Base-by-base conservation (phyloP, 2,113 vertebrate genomes). In the Xenopus laevis region DNA sequence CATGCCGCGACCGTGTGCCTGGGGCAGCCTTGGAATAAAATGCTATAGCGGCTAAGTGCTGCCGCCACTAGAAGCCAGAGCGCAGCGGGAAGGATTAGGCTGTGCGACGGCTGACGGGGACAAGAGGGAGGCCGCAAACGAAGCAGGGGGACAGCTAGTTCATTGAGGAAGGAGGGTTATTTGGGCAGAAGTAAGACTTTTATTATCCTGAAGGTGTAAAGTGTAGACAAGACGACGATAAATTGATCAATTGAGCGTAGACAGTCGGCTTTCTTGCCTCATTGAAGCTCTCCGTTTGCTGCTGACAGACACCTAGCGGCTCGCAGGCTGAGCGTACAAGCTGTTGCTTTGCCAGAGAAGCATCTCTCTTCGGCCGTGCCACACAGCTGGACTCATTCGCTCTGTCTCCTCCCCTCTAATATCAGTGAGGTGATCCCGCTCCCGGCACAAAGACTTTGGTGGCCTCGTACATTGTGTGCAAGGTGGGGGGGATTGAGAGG, bases 1-100 rank as follows among this genome's bases (percentile, higher is more conserved):
- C 93, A 94, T 93, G 91, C 92, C 83, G 91, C 86, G 87, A 87
- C 87, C 83, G 89, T 85, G 84, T 86, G 85, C 88, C 88, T 88
- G 91, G 86, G 91, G 91, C 88, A 89, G 90, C 86, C 84, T 87
- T 71, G 84, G 85, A 78, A 89, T 92, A 95, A 95, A 77, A 91
- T 83, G 90, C 84, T 90, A 87, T 88, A 72, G 60, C 57, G 53
- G 67, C 69, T 58, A 52, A 11, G 47, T 53, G n/a, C 15, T 13
- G 1, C 61, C 21, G 52, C 65, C 77, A 27, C 79, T 71, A 65
- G 9, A 78, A 78, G 45, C 77, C 67, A 11, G 71, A 78, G 63
- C 68, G 21, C 66, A 16, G 61, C 16, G n/a, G 45, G 61, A 45
- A 44, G 40, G 62, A 68, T 74, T 65, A 75, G 72, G 79, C 71